These are phyloP conservation scores for Apodemia mormo DNA, from an alignment of 2,888 invertebrate species.

Conservation along the genomic window DNA sequence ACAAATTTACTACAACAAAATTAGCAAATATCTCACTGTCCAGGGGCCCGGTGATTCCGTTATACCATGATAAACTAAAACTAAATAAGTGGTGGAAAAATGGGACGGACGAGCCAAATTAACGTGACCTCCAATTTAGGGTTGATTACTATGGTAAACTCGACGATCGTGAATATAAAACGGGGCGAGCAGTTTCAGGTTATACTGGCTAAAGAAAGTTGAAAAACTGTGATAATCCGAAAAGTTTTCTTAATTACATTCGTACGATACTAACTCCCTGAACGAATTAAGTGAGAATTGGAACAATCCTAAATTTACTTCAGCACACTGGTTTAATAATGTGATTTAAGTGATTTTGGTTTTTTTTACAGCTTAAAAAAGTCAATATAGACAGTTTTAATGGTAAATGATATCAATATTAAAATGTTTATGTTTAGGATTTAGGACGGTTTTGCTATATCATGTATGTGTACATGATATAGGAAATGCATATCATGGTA, in stretches of 20 bases:
- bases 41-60: constrained; percentile 60
- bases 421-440: too few species aligned
- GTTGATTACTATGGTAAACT: constrained; percentile 29
- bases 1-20: constrained; percentile 74
- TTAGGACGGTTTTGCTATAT: too few species aligned
- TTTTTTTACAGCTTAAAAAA: not conserved
- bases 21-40: constrained; percentile 77
- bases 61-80: constrained; percentile 68
- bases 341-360: not conserved
- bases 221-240: constrained; percentile 77
- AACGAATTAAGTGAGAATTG: constrained; percentile 68
- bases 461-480: too few species aligned
- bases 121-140: constrained; percentile 45
- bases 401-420: too few species aligned
- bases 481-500: too few species aligned
- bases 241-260: constrained; percentile 78
- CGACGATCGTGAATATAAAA: constrained; percentile 30
- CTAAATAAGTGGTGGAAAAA: constrained; percentile 77
- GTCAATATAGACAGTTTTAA: not conserved
- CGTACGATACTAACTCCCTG: constrained; percentile 72
- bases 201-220: constrained; percentile 53
- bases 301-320: constrained; percentile 42
- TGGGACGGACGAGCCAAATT: constrained; percentile 53
- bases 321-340: constrained; percentile 12
- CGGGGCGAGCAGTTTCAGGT: constrained; percentile 44